Evolutionary conservation across 2,113 vertebrate species (phyloP).

Genomic region (Malurus alboscapulatus): DNA sequence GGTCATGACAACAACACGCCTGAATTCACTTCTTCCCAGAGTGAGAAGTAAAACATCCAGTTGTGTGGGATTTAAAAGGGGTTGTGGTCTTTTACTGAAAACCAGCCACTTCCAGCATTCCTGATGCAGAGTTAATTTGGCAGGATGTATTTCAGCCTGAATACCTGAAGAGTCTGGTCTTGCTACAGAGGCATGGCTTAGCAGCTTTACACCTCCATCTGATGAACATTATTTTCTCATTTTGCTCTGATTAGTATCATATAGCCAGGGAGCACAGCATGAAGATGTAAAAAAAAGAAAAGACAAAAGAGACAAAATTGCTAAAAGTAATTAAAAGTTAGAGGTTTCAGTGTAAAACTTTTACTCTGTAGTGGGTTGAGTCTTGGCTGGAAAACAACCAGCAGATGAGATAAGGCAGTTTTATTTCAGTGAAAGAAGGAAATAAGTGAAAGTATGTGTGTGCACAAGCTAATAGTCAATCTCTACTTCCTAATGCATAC

Average conservation of each 20-base stretch:
- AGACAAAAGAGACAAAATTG: neutral
- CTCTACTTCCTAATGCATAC: neutral
- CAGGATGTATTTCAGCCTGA: neutral
- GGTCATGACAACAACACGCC: neutral
- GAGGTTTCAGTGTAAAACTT: neutral
- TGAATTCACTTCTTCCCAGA: neutral
- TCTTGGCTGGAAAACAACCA: too few species aligned
- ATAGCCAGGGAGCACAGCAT: neutral
- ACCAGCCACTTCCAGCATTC: neutral
- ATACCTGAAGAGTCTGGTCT: neutral
- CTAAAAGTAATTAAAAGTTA: neutral
- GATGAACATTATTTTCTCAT: neutral
- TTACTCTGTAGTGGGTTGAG: too few species aligned
- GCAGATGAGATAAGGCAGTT: too few species aligned
- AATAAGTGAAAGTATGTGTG: too few species aligned
- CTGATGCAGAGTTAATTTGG: neutral
- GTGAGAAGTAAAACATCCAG: neutral
- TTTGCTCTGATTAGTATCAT: neutral
- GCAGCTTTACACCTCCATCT: neutral
- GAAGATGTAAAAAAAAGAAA: neutral
- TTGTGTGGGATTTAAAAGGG: neutral
- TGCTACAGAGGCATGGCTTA: neutral
- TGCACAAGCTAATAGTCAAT: too few species aligned
- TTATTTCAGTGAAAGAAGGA: too few species aligned
- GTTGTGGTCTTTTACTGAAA: neutral